These are phyloP conservation scores for Zapus hudsonius DNA, from an alignment of 2,113 vertebrate genomes.

Conservation along the genomic window DNA sequence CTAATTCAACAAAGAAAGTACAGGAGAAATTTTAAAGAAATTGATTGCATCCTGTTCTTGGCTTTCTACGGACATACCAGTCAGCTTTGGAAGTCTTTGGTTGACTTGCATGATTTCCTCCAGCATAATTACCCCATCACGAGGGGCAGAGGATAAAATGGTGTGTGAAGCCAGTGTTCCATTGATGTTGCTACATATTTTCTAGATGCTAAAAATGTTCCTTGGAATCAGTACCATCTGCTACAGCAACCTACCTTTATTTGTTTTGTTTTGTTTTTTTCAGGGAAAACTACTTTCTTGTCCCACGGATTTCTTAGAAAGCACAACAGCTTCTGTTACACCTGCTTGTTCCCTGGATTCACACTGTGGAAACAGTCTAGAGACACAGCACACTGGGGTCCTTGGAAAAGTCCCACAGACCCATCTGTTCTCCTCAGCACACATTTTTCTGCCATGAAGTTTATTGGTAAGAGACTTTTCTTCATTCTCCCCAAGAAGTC, in stretches of 20 bases:
- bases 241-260: not conserved
- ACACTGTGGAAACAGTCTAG: not conserved
- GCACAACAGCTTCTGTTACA: not conserved
- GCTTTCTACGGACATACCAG: not conserved
- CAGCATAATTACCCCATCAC: not conserved
- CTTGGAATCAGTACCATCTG: not conserved
- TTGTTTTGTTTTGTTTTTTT: too few species aligned
- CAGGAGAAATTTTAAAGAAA: not conserved
- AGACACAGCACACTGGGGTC: not conserved
- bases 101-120: not conserved
- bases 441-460: not conserved
- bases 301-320: not conserved
- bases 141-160: not conserved
- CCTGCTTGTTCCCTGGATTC: fast-evolving
- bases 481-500: not conserved
- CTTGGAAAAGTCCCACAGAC: not conserved
- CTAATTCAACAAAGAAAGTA: not conserved
- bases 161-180: not conserved
- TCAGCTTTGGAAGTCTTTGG: not conserved
- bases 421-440: not conserved
- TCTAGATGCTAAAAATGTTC: not conserved
- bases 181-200: not conserved
- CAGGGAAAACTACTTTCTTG: not conserved
- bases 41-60: not conserved
- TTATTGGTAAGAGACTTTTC: not conserved